These are phyloP conservation scores for Aptenodytes forsteri DNA, from an alignment of 2,113 vertebrate species.

Conservation along the genomic window DNA sequence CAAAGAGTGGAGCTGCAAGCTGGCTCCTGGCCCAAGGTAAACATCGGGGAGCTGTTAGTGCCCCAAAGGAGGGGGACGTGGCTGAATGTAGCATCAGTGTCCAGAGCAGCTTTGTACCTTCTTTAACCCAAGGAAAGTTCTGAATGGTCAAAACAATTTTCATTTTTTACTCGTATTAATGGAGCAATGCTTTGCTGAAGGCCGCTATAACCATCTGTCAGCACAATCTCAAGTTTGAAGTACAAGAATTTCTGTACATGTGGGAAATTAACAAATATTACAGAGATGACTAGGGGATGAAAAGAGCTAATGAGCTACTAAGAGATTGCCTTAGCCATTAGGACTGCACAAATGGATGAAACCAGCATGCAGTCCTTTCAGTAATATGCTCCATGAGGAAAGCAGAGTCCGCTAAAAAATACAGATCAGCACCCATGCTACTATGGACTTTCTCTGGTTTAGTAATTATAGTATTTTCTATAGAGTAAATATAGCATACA, in stretches of 20 bases:
- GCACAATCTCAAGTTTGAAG: background rate
- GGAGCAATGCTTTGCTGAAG: background rate
- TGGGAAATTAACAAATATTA: background rate
- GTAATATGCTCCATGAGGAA: background rate
- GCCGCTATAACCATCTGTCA: rapidly evolving
- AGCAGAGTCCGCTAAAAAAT: background rate
- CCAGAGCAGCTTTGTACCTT: background rate
- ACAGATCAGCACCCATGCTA: background rate
- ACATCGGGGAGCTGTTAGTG: background rate
- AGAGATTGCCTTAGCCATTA: background rate
- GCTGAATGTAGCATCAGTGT: background rate
- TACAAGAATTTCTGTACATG: background rate
- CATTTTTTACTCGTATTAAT: background rate
- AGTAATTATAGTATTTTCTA: background rate
- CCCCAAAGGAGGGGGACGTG: rapidly evolving
- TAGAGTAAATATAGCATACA: background rate
- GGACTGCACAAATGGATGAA: background rate
- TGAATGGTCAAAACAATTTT: background rate
- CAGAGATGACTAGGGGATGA: background rate
- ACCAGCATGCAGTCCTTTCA: background rate
- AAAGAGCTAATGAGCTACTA: background rate
- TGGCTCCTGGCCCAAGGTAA: background rate
- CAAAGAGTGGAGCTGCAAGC: background rate
- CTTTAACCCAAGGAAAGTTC: background rate
- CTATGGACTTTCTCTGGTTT: background rate